Conservation (phyloP, 2,113 vertebrate genomes). For the Capra hircus region DNA sequence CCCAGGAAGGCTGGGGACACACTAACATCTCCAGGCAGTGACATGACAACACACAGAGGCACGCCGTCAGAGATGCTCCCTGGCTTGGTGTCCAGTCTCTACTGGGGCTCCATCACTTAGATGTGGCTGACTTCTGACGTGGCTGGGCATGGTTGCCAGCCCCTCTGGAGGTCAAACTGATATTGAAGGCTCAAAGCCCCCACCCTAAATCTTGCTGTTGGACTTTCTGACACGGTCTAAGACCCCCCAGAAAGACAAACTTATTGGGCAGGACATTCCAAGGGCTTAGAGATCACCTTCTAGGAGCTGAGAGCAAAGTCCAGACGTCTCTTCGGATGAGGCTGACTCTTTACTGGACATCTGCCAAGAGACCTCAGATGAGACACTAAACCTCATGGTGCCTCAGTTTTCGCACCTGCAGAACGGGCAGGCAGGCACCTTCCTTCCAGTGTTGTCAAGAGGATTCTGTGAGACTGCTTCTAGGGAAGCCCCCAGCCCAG, state of each 20-base stretch:
- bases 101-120: background rate
- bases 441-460: background rate
- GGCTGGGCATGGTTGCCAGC: background rate
- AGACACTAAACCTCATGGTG: background rate
- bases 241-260: background rate
- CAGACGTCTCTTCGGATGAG: background rate
- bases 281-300: background rate
- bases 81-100: background rate
- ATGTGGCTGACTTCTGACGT: background rate
- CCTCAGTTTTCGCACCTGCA: background rate
- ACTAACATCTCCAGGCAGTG: background rate
- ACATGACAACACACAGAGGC: fast-evolving
- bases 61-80: fast-evolving
- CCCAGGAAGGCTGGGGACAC: fast-evolving
- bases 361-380: too few relatives aligned
- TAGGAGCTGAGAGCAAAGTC: background rate
- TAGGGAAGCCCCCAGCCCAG: background rate
- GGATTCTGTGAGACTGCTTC: background rate
- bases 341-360: background rate
- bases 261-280: background rate
- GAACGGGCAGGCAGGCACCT: background rate
- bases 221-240: background rate
- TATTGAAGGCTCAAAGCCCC: fast-evolving
- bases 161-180: background rate
- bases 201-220: background rate